Evolutionary conservation across 1,140 invertebrate genomes (phyloP), one percentile per base, ranked within the genome.

Genomic region (Drosophila repletoides): DNA sequence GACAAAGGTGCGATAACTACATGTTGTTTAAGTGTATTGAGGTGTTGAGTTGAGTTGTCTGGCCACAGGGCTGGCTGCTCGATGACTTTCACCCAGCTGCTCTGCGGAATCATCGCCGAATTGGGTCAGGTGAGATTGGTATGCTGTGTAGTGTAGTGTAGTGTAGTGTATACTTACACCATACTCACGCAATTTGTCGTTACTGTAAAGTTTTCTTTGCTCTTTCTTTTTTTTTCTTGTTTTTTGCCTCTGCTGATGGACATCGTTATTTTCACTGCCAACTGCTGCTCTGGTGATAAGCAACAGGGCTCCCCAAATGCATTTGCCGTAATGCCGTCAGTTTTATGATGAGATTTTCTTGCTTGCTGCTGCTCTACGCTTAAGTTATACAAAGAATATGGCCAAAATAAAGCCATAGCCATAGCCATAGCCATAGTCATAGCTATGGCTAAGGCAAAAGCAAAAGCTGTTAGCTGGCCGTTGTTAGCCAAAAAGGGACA

Each of bases 361-460:
- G 31, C 26, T 40, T 31, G 17, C 24, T 15, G 33, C 34, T 29
- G n/a, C 9, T 31, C 9, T 31, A 26, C 45, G 46, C 59, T 70
- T 72, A 68, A 75, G 61, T 80, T 75, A 86, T 84, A 65, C 80
- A 65, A 68, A 74, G 53, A 31, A 46, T n/a, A n/a, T 40, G 17
- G 14, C 58, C 75, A 48, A 46, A 81, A 86, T 84, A 61, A 84
- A 84, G 79, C 71, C 52, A 86, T 84, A 86, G 75, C 61, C 72
- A 59, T 59, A 43, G 65, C 40, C 19, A 40, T 38, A 9, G 22
- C 10, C 48, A 29, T n/a, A n/a, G n/a, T n/a, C n/a, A n/a, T n/a
- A 41, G 12, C 41, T 5, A 31, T 14, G 15, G 46, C 28, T 26
- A 40, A 31, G 45, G 24, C 51, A 15, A 24, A n/a, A n/a, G n/a